A percentile compares a stretch with the other conserved stretches of the same genome.
phyloP scores from a whole-genome alignment of 2,797 vertebrate genomes.

The Denticeps clupeoides region DNA sequence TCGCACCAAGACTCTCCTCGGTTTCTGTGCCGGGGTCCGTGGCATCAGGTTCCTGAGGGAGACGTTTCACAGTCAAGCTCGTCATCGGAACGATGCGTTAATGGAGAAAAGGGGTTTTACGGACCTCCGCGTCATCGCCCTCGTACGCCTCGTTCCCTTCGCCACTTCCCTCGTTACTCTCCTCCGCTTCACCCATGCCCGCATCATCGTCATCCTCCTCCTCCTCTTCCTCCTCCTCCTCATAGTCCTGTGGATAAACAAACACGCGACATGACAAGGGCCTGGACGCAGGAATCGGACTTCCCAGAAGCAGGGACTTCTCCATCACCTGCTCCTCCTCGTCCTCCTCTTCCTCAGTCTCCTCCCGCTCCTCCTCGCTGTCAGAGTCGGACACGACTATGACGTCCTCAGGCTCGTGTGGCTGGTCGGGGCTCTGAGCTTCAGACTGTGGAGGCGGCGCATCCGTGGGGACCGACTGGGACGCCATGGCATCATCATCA shows the following conservation, averaged over 20 bases:
- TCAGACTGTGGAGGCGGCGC: constrained; percentile 61
- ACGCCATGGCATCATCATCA: constrained; percentile 57
- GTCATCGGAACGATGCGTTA: background rate
- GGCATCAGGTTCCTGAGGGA: constrained; percentile 72
- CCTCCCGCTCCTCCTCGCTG: constrained; percentile 82
- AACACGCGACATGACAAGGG: no score
- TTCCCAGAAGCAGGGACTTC: background rate
- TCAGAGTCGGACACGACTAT: constrained; percentile 90
- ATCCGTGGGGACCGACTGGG: constrained; percentile 69
- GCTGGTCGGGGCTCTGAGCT: constrained; percentile 54
- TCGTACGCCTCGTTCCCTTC: constrained; percentile 87
- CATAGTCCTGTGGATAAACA: constrained; percentile 69
- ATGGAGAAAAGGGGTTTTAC: background rate
- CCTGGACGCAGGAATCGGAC: no score
- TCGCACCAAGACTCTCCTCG: constrained; percentile 84
- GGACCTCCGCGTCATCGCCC: constrained; percentile 81
- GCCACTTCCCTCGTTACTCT: constrained; percentile 81
- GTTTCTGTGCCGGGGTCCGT: constrained; percentile 90
- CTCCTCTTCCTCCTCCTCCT: constrained; percentile 77
- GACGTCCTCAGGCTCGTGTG: constrained; percentile 74
- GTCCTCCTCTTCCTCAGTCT: constrained; percentile 72
- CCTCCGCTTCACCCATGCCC: constrained; percentile 85
- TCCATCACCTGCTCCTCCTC: constrained; percentile 24
- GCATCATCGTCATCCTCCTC: constrained; percentile 83
- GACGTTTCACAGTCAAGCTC: background rate